Evolutionary conservation across 1,140 invertebrate species (phyloP), one percentile per base, ranked within the genome.

Genomic region (Solenopsis invicta): DNA sequence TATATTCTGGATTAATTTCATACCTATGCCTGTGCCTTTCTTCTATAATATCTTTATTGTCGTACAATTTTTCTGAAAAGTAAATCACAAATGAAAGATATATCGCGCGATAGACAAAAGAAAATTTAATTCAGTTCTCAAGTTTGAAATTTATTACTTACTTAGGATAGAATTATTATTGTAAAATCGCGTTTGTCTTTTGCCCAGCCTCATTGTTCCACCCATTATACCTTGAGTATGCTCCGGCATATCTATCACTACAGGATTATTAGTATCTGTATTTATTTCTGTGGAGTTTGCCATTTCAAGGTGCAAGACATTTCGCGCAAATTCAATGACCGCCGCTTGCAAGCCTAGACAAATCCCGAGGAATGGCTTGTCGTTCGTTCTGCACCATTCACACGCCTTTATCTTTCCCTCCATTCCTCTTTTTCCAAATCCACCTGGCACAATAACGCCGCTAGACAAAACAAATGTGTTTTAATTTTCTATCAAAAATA

Each of bases 161-260:
- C 98, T 96, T 61, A 98, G 95, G 81, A 97, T 95, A 67, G 96
- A 96, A 67, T 93, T 91, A 24, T 93, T 91, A 0, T 94, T 88
- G 74, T 96, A 96, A 91, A 99, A 99, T 54, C 97, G 95, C 1
- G 99, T 99, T 62, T 96, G 97, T 89, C 99, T 96, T 93, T 98
- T 98, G 13, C 99, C 99, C 12, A 99, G 96, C 85, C 99, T 96
- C 99, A 99, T 99, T 0, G 99, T 99, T 34, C 99, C 99, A 6
- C 99, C 99, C 96, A 99, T 97, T 87, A 98, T 96, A 1, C 98
- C 98, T 6, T 97, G 96, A 95, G 99, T 98, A 94, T 99, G 98
- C 96, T 99, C 99, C 0, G 99, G 99, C 99, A 99, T 99, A 89
- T 99, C 99, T 85, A 99, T 99, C 1, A 99, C 98, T 45, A 99